Conservation (phyloP, 2,888 invertebrate species). For the Buathra laborator region DNA sequence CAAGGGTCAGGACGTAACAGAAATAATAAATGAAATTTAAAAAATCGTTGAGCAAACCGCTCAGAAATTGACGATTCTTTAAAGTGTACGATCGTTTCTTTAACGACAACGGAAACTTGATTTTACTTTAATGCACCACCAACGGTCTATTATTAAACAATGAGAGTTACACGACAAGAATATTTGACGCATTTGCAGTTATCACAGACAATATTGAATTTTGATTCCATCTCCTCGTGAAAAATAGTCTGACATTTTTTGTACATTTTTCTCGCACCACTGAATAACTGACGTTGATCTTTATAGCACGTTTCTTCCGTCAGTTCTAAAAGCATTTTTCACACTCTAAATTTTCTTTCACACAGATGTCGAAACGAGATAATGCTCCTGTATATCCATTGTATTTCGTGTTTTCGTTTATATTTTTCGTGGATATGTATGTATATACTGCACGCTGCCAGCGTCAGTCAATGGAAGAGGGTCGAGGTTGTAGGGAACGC, state of each 20-base stretch:
- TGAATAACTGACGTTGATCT: constrained; percentile 17
- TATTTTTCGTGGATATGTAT: neutral
- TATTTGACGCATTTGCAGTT: neutral
- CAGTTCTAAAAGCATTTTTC: constrained; percentile 9
- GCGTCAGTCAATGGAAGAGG: constrained; percentile 49
- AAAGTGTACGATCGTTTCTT: too few species aligned
- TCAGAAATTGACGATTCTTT: neutral
- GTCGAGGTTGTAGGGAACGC: constrained; percentile 33
- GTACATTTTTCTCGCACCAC: neutral
- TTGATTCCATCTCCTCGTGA: neutral
- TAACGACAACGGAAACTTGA: too few species aligned
- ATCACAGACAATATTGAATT: neutral
- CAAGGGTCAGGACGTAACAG: too few species aligned
- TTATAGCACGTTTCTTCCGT: constrained; percentile 13
- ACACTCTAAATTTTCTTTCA: constrained; percentile 14
- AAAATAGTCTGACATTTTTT: neutral
- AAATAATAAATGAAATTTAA: too few species aligned
- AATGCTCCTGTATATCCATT: constrained; percentile 25
- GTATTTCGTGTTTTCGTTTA: constrained; percentile 25
- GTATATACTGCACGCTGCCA: neutral
- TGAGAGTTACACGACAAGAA: neutral
- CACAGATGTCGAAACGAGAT: constrained; percentile 14
- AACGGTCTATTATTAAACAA: neutral
- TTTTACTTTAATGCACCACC: too few species aligned
- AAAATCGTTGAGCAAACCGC: neutral